A percentile compares a stretch with the other conserved stretches of the same genome.
phyloP scores from a whole-genome alignment of 2,113 vertebrate species.

The Lathamus discolor region DNA sequence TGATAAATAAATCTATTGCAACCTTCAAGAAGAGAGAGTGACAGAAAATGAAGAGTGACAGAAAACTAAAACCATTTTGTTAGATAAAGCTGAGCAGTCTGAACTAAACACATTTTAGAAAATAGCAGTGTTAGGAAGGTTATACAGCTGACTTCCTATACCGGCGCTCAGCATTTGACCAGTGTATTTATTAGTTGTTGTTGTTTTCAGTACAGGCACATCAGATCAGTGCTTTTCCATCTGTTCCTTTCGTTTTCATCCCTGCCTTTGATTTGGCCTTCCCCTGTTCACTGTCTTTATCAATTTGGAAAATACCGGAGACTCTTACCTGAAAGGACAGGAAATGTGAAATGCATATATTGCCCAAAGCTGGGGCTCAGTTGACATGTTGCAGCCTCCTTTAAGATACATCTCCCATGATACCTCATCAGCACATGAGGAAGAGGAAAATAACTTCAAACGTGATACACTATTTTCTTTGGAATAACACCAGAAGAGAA shows the following conservation, averaged over 20 bases:
- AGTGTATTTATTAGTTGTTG: background rate
- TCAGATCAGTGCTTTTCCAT: background rate
- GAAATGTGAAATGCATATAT: background rate
- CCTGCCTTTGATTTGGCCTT: background rate
- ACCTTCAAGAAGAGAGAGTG: conserved; percentile 7
- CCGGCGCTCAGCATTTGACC: background rate
- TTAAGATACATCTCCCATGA: background rate
- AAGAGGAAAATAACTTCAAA: conserved; percentile 6
- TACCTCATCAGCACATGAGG: background rate
- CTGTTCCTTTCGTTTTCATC: background rate
- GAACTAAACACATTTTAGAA: background rate
- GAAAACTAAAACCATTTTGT: conserved; percentile 23
- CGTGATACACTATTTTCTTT: background rate
- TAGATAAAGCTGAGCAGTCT: conserved; percentile 25
- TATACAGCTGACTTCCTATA: background rate
- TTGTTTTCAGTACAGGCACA: background rate
- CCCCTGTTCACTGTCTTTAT: background rate
- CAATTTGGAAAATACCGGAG: background rate
- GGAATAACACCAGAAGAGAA: background rate
- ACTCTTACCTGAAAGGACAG: background rate
- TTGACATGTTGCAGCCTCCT: background rate
- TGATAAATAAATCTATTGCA: conserved; percentile 34
- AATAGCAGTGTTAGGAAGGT: background rate
- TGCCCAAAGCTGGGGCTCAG: background rate
- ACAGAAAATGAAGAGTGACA: background rate